A percentile compares a stretch with the other conserved stretches of the same genome.
Evolutionary conservation across 2,797 vertebrate genomes (phyloP).

Genomic region (Melanotaenia pygmaea): DNA sequence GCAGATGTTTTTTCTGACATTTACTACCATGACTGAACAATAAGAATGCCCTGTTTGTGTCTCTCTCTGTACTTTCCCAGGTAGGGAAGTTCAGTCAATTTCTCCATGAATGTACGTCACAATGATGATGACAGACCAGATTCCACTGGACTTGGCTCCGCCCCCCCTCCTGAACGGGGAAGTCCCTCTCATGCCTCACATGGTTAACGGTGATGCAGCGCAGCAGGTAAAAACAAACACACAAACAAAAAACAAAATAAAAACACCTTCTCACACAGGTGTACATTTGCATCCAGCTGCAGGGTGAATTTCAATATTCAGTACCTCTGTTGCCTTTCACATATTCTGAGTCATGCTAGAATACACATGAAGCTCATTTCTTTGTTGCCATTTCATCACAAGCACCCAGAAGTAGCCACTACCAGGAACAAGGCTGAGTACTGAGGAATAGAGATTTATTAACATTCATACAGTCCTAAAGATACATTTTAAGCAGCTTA

Average conservation of each 20-base stretch:
- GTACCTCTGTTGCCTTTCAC: not conserved
- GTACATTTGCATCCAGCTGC: not conserved
- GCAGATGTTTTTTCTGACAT: not conserved
- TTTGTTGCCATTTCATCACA: slow-evolving; percentile 49
- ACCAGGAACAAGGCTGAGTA: slow-evolving; percentile 13
- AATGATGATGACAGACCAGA: slow-evolving; percentile 99
- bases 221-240: slow-evolving; percentile 87
- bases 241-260: not conserved
- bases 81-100: slow-evolving; percentile 90
- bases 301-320: slow-evolving; percentile 12
- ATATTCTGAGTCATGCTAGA: slow-evolving; percentile 1
- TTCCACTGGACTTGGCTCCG: slow-evolving; percentile 97
- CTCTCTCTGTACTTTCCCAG: slow-evolving; percentile 80
- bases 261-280: slow-evolving; percentile 35
- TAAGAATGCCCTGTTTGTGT: not conserved
- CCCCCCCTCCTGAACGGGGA: slow-evolving; percentile 93
- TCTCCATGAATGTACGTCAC: slow-evolving; percentile 99
- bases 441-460: slow-evolving; percentile 7
- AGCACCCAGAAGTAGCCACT: slow-evolving; percentile 27
- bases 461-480: not conserved
- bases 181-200: slow-evolving; percentile 95
- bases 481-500: not conserved
- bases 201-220: slow-evolving; percentile 93
- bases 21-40: not conserved
- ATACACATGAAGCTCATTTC: slow-evolving; percentile 23